These are phyloP conservation scores for Aurelia sp. DNA, from an alignment of 30 jellyfish, hydroid and myxozoan genomes.

Conservation along the genomic window DNA sequence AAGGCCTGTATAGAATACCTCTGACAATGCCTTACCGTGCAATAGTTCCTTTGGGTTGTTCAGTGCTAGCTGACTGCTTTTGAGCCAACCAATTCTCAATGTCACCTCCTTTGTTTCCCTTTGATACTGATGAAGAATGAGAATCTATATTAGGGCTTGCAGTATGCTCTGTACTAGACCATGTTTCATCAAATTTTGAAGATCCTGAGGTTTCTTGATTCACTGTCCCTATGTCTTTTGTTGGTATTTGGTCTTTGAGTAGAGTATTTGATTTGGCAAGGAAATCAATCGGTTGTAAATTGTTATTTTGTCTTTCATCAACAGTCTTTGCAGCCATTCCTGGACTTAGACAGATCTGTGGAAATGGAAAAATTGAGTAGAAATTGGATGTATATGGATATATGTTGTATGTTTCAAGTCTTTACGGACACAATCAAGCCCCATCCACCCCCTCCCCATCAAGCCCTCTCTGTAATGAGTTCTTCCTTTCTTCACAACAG, in stretches of 20 bases:
- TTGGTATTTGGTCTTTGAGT: conserved; percentile 63
- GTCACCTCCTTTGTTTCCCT: not conserved
- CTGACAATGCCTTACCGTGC: conserved; percentile 25
- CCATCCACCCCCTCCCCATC: too few species aligned
- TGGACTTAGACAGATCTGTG: conserved; percentile 52
- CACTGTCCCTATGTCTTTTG: conserved; percentile 27
- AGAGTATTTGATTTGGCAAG: conserved; percentile 23
- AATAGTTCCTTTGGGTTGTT: conserved; percentile 37
- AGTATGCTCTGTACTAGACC: conserved; percentile 82
- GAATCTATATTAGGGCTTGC: conserved; percentile 20
- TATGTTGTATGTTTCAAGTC: too few species aligned
- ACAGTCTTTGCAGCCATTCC: not conserved
- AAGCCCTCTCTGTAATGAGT: too few species aligned
- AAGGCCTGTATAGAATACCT: too few species aligned
- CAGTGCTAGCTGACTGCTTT: not conserved
- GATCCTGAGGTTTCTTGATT: conserved; percentile 64
- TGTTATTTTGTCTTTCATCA: conserved; percentile 3
- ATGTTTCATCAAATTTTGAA: conserved; percentile 72
- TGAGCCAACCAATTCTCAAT: not conserved
- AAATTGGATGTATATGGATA: too few species aligned
- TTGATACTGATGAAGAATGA: not conserved
- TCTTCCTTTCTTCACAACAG: too few species aligned
- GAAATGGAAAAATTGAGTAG: not conserved
- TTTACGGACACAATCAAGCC: too few species aligned
- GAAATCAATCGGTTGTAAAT: conserved; percentile 14